phyloP scores from a whole-genome alignment of 2,113 vertebrate genomes.

The Calypte anna region DNA sequence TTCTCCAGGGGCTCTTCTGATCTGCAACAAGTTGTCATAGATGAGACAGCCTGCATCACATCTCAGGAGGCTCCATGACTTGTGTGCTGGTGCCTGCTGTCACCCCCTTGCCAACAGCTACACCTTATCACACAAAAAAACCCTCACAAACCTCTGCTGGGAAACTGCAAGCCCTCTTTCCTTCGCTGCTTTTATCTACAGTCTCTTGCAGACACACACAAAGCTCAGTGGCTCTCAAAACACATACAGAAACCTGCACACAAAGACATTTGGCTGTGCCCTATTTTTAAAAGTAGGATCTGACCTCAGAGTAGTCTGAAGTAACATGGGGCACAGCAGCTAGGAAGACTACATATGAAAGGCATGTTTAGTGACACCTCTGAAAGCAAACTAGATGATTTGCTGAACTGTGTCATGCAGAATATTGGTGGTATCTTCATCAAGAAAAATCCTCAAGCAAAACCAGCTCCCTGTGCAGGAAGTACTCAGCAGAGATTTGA shows the following conservation, averaged over 20 bases:
- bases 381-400: background rate
- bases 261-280: background rate
- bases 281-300: background rate
- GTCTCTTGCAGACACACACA: background rate
- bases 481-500: background rate
- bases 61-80: background rate
- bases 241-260: background rate
- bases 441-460: background rate
- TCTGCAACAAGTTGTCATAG: background rate
- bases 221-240: background rate
- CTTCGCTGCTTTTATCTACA: background rate
- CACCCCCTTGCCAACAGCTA: background rate
- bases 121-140: background rate
- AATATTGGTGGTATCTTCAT: background rate
- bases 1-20: background rate
- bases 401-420: background rate
- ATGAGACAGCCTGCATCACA: rapidly evolving
- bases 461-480: background rate
- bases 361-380: background rate
- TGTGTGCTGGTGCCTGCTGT: background rate
- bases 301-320: background rate
- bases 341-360: background rate
- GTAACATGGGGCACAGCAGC: rapidly evolving
- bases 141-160: background rate
- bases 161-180: background rate